Evolutionary conservation across 2,113 vertebrate species (phyloP), one percentile per base, ranked within the genome.

Genomic region (Neoarius graeffei): DNA sequence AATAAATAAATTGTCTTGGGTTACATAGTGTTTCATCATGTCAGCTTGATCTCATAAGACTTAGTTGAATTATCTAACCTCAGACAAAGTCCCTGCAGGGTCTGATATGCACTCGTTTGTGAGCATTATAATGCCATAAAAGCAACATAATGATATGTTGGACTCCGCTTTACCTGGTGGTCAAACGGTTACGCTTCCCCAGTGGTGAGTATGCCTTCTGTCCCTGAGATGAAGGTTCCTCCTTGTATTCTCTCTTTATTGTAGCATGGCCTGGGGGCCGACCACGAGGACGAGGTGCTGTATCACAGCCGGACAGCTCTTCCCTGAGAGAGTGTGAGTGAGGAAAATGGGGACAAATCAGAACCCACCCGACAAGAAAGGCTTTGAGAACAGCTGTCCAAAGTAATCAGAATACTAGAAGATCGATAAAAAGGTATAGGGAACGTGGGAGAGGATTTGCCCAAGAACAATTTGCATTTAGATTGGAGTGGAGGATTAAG

Each of bases 241-340:
- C 91, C 85, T 84, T 88, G 15, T 81, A 83, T 48, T 91, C 93
- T 54, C 85, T 86, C 88, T 93, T 93, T 62, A 93, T 81, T 69
- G 91, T 71, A 14, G 89, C 71, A 14, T 87, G 86, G 62, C 88
- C 84, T 5, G 93, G 85, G 14, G 90, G 88, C 57, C 92, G 90
- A 1, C 91, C 93, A 4, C 93, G 92, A n/a, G 91, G 80, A 76
- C 93, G 93, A 87, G 91, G 88, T 6, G 90, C 88, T 1, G 79
- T 83, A 8, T 93, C 90, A 14, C 67, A 90, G 42, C 87, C 86
- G 2, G 92, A 60, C 77, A 91, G 66, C 59, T 91, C 87, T 69
- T 83, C 92, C 87, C 91, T 93, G 79, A 74, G 20, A 84, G 30
- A 74, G 15, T 57, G 27, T 66, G 27, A 54, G 42, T 42, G 42